Evolutionary conservation across 2,113 vertebrate species (phyloP), one percentile per base, ranked within the genome.

Genomic region (Lamprologus ornatipinnis): DNA sequence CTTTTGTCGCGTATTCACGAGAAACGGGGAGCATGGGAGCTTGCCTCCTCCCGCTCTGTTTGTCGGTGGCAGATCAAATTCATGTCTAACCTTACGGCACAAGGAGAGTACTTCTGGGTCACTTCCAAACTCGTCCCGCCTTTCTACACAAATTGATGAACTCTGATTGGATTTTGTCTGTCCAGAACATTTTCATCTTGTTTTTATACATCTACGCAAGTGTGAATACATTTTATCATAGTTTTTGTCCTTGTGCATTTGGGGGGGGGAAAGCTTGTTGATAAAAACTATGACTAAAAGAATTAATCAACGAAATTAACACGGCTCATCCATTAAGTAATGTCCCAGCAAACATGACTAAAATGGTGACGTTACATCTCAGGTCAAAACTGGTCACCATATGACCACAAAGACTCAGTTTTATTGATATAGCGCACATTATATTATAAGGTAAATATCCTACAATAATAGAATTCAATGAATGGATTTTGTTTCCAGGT

Each of bases 41-140:
- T 63, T 35, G 28, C 58, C 15, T 0, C 9, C 0, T 11, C 17
- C 1, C 0, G 9, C 6, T 63, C 17, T 0, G 17, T 63, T 63
- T 35, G 9, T 63, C 6, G 31, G 31, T 0, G 3, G 1, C 31
- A 35, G 31, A 63, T 63, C 17, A 35, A 63, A 63, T 35, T 63
- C 31, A n/a, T 12, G 58, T 35, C 58, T n/a, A 63, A 63, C 58
- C 17, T 63, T 35, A 19, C 28, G 3, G 57, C 57, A 33, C 57
- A 60, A 60, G 28, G 57, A 60, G 58, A 60, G 4, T 60, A 60
- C 28, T 0, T 33, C 15, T 19, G 28, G 28, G 3, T 60, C 57
- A 19, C 28, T 60, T 60, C 26, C 57, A 60, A 60, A 60, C 28
- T 60, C 5, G 28, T 19, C 28, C 58, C 2, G 2, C 28, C 58